Evolutionary conservation across 2,888 invertebrate genomes (phyloP), one percentile per base, ranked within the genome.

Genomic region (Carterocephalus palaemon): DNA sequence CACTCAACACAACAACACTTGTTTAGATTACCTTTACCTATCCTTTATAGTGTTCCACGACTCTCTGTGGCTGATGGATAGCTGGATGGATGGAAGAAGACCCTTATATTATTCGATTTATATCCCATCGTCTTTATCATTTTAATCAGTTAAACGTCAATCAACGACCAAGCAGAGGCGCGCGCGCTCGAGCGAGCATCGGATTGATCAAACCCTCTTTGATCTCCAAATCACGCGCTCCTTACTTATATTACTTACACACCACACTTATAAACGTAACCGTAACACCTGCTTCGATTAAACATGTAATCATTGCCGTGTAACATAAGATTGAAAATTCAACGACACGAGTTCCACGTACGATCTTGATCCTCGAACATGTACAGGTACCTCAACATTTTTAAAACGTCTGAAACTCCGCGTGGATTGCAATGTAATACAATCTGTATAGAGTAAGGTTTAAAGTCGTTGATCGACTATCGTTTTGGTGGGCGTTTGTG

Each of bases 221-320:
- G 82, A 84, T 83, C 77, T 82, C 65, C 56, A 62, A 67, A 80
- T 80, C 77, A 72, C 75, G 76, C 80, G 80, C 77, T 82, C 73
- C 78, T 78, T 75, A 80, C 79, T 80, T 75, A 78, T 77, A 80
- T 78, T 77, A 77, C 76, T 68, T 64, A 60, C 62, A 36, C 36
- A 29, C 10, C 23, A 36, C n/a, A 29, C 16, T 23, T 10, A 24
- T 22, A 7, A 36, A 17, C 42, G 20, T 42, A 42, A 20, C 15
- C 15, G 4, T 16, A 5, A 39, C 29, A 28, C 8, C n/a, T 3
- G 10, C 7, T 8, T 0, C 1, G 3, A 2, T 22, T 9, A 23
- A 23, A 31, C 15, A 13, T 1, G 16, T 12, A 2, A 7, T 23
- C 2, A 1, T 1, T 0, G 0, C n/a, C n/a, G n/a, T n/a, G n/a